Percentiles rank a stretch among this genome's conserved stretches.
phyloP scores from a whole-genome alignment of 2,797 vertebrate species.

The Parauchenoglanis punctatus region DNA sequence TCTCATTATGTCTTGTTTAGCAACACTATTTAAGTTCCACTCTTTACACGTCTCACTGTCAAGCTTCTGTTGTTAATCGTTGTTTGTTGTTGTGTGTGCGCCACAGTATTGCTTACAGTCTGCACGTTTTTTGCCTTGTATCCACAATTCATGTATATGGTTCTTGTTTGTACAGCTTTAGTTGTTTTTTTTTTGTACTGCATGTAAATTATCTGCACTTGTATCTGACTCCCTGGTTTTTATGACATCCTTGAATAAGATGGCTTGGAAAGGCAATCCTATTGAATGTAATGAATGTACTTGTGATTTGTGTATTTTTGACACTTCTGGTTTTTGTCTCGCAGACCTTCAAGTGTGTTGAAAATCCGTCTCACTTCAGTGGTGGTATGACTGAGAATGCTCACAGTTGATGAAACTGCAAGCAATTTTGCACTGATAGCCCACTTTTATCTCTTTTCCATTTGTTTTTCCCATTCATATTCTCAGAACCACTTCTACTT shows the following conservation, averaged over 20 bases:
- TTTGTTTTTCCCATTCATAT: slow-evolving; percentile 29
- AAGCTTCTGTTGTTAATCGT: too few species aligned
- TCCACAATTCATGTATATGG: too few species aligned
- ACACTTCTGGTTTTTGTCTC: not conserved
- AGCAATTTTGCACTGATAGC: slow-evolving; percentile 30
- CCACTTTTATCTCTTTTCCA: slow-evolving; percentile 29
- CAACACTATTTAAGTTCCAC: too few species aligned
- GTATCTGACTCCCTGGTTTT: too few species aligned
- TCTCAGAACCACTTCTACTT: slow-evolving; percentile 13
- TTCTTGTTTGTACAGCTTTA: too few species aligned
- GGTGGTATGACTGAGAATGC: slow-evolving; percentile 14
- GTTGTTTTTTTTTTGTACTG: too few species aligned
- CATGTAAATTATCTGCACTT: too few species aligned
- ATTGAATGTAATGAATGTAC: not conserved
- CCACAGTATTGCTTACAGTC: too few species aligned
- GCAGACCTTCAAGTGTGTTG: slow-evolving; percentile 15
- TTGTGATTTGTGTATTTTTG: not conserved
- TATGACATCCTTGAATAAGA: not conserved
- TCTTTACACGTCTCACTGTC: too few species aligned
- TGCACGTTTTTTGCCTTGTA: too few species aligned
- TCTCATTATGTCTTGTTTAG: too few species aligned
- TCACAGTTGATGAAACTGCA: slow-evolving; percentile 30
- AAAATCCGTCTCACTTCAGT: slow-evolving; percentile 1
- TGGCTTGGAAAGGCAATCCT: not conserved
- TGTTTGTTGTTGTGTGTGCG: too few species aligned